phyloP scores from a whole-genome alignment of 2,797 vertebrate species.

The Etheostoma perlongum region DNA sequence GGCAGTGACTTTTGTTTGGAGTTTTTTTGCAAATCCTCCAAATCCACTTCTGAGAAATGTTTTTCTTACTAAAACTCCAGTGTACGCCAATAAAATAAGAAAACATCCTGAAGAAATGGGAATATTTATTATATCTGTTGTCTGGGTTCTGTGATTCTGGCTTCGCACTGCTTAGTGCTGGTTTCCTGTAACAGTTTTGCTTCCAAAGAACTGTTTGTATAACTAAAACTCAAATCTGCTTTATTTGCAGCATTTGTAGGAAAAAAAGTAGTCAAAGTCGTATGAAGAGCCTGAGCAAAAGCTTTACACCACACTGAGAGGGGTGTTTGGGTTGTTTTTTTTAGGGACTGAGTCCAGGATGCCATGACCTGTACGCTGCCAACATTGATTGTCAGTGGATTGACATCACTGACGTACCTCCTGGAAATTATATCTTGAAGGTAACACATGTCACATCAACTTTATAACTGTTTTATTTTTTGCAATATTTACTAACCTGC shows the following conservation, averaged over 20 bases:
- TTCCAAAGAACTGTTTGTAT: constrained; percentile 52
- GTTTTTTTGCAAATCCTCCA: constrained; percentile 9
- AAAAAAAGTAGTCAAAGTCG: constrained; percentile 45
- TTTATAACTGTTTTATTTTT: background rate
- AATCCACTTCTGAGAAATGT: constrained; percentile 32
- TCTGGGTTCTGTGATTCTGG: constrained; percentile 50
- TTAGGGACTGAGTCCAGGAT: constrained; percentile 90
- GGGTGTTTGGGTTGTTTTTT: constrained; percentile 44
- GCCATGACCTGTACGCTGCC: constrained; percentile 89
- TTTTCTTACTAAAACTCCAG: constrained; percentile 22
- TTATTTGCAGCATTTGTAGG: constrained; percentile 42
- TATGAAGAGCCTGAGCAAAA: constrained; percentile 1
- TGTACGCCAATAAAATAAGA: constrained; percentile 29
- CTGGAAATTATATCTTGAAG: constrained; percentile 89
- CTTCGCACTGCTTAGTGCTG: constrained; percentile 17
- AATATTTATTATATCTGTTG: constrained; percentile 58
- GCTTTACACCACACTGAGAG: constrained; percentile 19
- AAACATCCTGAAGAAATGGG: constrained; percentile 38
- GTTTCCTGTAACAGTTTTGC: constrained; percentile 40
- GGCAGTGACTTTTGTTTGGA: background rate
- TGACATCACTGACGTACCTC: constrained; percentile 89
- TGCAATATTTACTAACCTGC: background rate
- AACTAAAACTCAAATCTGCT: constrained; percentile 37
- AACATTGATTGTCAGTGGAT: constrained; percentile 94
- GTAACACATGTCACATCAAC: constrained; percentile 56